phyloP scores from a whole-genome alignment of 2,113 vertebrate genomes.

The Amazona guildingii region DNA sequence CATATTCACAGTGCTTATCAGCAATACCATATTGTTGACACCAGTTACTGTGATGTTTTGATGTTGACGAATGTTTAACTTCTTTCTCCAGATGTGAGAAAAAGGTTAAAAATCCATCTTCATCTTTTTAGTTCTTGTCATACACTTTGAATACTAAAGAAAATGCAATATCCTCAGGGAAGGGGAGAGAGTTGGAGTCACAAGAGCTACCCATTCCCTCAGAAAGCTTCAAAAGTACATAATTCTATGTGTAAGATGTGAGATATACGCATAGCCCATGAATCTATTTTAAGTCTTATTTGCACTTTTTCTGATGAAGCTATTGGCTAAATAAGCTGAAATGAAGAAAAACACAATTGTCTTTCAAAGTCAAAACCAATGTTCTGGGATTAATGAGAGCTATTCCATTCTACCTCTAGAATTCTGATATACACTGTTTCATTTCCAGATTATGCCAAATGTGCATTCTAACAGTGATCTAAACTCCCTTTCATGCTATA shows the following conservation, averaged over 20 bases:
- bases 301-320: background rate
- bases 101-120: background rate
- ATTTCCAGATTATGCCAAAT: constrained; percentile 4
- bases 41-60: background rate
- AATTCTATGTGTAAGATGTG: background rate
- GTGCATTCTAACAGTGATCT: background rate
- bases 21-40: too few species aligned
- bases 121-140: background rate
- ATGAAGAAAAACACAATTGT: background rate
- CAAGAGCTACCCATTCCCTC: background rate
- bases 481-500: background rate
- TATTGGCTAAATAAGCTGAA: background rate
- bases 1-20: background rate
- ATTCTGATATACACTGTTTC: background rate
- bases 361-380: background rate
- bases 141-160: background rate
- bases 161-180: background rate
- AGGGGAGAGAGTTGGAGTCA: background rate
- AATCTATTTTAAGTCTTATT: background rate
- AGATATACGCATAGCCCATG: background rate
- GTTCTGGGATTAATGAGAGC: background rate
- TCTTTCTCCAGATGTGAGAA: background rate
- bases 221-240: background rate
- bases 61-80: background rate
- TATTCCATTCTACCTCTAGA: background rate